phyloP scores from a whole-genome alignment of 1,140 invertebrate genomes.

The Armadillidium nasatum region DNA sequence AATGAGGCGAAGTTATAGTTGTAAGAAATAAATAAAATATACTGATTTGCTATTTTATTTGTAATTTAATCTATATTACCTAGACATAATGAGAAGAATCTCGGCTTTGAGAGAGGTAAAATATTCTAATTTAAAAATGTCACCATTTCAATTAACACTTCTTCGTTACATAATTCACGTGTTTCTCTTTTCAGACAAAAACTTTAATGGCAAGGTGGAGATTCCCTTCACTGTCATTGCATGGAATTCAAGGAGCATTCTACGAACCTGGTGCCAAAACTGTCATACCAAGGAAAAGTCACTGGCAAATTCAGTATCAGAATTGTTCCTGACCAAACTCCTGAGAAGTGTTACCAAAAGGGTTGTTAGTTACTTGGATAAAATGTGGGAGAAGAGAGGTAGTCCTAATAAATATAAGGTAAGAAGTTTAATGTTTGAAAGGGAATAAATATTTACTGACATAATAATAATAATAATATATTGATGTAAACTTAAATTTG shows the following conservation, averaged over 20 bases:
- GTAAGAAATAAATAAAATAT: too few species aligned
- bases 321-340: conserved; percentile 85
- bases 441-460: too few species aligned
- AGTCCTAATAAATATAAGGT: conserved; percentile 84
- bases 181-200: conserved; percentile 49
- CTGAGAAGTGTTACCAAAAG: conserved; percentile 67
- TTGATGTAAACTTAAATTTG: too few species aligned
- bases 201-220: conserved; percentile 87
- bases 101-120: too few species aligned
- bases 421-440: conserved; percentile 41
- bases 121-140: too few species aligned
- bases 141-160: not conserved
- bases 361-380: conserved; percentile 67
- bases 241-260: conserved; percentile 91
- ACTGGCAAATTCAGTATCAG: conserved; percentile 94
- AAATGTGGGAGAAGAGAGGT: conserved; percentile 62
- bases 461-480: too few species aligned
- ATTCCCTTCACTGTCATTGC: conserved; percentile 80
- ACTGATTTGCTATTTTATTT: too few species aligned
- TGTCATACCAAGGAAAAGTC: conserved; percentile 83
- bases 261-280: conserved; percentile 87
- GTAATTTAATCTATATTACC: too few species aligned
- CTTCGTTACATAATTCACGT: not conserved
- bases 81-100: too few species aligned
- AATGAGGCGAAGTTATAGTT: too few species aligned